Base-by-base conservation (phyloP, 1,140 invertebrate genomes). In the Penaeus chinensis region DNA sequence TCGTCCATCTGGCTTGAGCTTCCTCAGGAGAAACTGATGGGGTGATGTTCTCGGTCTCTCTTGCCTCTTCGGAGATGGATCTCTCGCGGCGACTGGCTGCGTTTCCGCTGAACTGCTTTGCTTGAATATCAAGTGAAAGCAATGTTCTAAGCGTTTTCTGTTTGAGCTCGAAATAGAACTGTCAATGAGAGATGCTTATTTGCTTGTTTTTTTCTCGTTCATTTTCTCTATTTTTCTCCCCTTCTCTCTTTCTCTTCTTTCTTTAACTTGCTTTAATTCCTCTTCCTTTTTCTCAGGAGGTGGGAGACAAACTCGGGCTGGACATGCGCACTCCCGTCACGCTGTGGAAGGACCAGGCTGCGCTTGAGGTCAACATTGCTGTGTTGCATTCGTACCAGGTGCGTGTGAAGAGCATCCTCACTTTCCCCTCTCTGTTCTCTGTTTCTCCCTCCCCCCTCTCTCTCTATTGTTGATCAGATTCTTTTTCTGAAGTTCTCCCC, bases 361-460 rank as follows among this genome's bases (percentile, higher is more conserved):
- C 97, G 78, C 95, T 98, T 2, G 98, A 99, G 93, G 94, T 95
- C 8, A 98, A 98, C 91, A 93, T 97, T 69, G 97, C 98, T 0
- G 97, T 99, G 3, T 93, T 99, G 3, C 95, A 98, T 91, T 98
- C 97, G 91, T 99, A 96, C 92, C 97, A 98, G 93, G 96, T 95
- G 92, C 90, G 54, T 60, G 11, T 19, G 13, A 22, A 79, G 37
- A 22, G n/a, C 19, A 4, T 3, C 16, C 4, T 16, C 32, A 16
- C 22, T 32, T 71, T 42, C 90, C 92, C 18, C 16, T 2, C 54
- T 54, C 10, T 22, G 47, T n/a, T n/a, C n/a, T 22, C 42, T 22
- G 42, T 2, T 18, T 0, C 32, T 47, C 83, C 77, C 62, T 22
- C 42, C 24, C 16, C 4, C 1, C 32, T 32, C 22, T 32, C 77